phyloP scores from a whole-genome alignment of 2,888 invertebrate genomes.

The Agrotis puta region DNA sequence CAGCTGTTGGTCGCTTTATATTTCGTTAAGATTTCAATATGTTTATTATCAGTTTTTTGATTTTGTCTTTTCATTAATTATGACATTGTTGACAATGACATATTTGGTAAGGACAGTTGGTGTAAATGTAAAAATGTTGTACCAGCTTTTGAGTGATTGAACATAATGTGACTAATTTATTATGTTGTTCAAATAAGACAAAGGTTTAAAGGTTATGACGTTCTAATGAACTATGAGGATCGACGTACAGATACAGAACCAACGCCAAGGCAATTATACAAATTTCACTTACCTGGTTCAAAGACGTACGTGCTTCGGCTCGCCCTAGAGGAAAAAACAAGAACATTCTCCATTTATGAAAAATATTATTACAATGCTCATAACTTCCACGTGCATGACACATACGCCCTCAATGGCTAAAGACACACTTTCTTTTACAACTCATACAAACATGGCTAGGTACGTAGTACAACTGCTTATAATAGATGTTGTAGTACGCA shows the following conservation, averaged over 20 bases:
- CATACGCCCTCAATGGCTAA: constrained; percentile 22
- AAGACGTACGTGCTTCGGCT: neutral
- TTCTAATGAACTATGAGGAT: constrained; percentile 3
- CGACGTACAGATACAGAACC: neutral
- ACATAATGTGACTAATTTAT: neutral
- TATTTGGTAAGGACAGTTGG: constrained; percentile 13
- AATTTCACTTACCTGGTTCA: neutral
- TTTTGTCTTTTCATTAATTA: constrained; percentile 41
- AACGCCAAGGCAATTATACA: neutral
- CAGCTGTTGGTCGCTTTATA: constrained; percentile 47
- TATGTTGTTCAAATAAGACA: too few species aligned
- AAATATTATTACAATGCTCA: constrained; percentile 11
- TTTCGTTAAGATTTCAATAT: constrained; percentile 27
- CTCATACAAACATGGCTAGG: constrained; percentile 47
- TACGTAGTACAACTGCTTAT: constrained; percentile 46
- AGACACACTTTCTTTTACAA: constrained; percentile 57
- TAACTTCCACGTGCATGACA: constrained; percentile 29
- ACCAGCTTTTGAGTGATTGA: neutral
- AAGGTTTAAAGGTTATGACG: neutral
- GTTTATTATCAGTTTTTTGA: constrained; percentile 23
- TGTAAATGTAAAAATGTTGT: constrained; percentile 22
- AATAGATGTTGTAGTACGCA: constrained; percentile 54
- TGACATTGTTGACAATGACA: constrained; percentile 10
- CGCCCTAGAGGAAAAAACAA: constrained; percentile 1
- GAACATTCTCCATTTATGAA: constrained; percentile 7